Evolutionary conservation across 2,797 vertebrate species (phyloP).

Genomic region (Sebastiscus albofasciatus): DNA sequence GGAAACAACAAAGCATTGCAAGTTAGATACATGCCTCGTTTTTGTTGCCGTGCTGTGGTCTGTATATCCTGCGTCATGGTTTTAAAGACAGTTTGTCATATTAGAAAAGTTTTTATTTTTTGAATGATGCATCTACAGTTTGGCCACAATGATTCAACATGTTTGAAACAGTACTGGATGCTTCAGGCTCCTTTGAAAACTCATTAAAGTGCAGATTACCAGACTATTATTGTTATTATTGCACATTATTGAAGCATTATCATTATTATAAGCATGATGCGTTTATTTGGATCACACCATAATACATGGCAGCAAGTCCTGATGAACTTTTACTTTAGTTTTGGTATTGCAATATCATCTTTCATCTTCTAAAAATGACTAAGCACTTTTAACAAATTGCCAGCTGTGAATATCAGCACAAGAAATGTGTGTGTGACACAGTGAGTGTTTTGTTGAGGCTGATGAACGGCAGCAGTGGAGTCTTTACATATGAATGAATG

Average conservation of each 20-base stretch:
- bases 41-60: background rate
- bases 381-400: background rate
- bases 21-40: background rate
- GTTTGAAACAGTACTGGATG: background rate
- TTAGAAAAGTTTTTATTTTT: background rate
- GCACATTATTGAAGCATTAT: background rate
- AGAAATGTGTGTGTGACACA: slow-evolving; percentile 26
- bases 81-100: background rate
- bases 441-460: slow-evolving; percentile 39
- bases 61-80: background rate
- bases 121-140: background rate
- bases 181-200: background rate
- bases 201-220: background rate
- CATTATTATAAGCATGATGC: background rate
- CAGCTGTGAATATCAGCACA: background rate
- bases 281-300: background rate
- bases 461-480: slow-evolving; percentile 46
- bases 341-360: background rate
- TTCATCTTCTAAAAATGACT: background rate
- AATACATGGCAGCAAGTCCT: background rate
- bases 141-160: background rate
- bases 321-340: no score
- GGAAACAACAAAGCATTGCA: background rate
- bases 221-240: background rate
- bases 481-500: slow-evolving; percentile 54